Percentiles rank a stretch among this genome's conserved stretches.
Conservation (phyloP, 2,888 invertebrate genomes). For the Perdita meconis region DNA sequence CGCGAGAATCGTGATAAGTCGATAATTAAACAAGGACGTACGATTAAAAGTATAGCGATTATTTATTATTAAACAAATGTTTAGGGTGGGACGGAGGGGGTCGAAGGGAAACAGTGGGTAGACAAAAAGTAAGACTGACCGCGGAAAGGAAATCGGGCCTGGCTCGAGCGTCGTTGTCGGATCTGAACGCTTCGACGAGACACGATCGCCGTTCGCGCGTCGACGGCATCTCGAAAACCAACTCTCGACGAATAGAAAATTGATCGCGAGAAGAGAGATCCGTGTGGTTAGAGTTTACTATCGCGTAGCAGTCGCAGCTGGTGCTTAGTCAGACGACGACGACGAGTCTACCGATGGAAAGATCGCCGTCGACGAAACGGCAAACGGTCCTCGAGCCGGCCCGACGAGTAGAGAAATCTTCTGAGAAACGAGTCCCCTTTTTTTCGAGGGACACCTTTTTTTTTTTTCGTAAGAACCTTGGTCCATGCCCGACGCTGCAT, state of each 20-base stretch:
- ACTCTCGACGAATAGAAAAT: background rate
- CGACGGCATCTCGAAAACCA: no score
- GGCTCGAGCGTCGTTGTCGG: conserved; percentile 34
- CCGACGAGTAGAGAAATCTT: conserved; percentile 42
- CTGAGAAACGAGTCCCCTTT: conserved; percentile 43
- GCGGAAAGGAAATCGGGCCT: conserved; percentile 21
- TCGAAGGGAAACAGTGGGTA: conserved; percentile 9
- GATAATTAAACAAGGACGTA: conserved; percentile 28
- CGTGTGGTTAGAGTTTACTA: background rate
- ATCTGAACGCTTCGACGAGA: conserved; percentile 17
- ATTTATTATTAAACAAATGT: conserved; percentile 46
- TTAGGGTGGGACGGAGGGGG: conserved; percentile 27
- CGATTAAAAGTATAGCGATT: conserved; percentile 43
- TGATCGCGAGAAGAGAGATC: background rate
- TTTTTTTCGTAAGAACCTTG: conserved; percentile 42
- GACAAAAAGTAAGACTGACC: conserved; percentile 45
- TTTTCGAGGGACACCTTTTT: conserved; percentile 13
- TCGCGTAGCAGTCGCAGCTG: background rate
- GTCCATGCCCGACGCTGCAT: conserved; percentile 35
- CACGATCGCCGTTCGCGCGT: no score
- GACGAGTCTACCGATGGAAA: background rate
- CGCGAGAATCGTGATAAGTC: conserved; percentile 34
- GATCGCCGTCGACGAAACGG: conserved; percentile 14
- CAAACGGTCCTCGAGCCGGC: conserved; percentile 20
- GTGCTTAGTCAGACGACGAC: background rate